Percentiles rank a stretch among this genome's conserved stretches.
These are phyloP conservation scores for Drosophila melanogaster DNA, from an alignment of 1,140 invertebrate genomes.

Conservation along the genomic window Release_6_plus_ISO1_MT NT_033779.5:5861501-5862000, in stretches of 20 bases:
- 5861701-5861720: constrained; percentile 17
- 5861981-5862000: constrained; percentile 24
- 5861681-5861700: constrained; percentile 7
- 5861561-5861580: constrained; percentile 92
- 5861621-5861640: constrained; percentile 10
- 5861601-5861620: constrained; percentile 89
- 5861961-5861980: constrained; percentile 3
- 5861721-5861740: constrained; percentile 53
- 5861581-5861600: constrained; percentile 94
- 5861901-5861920: too few species aligned
- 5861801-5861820: too few species aligned
- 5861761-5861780: background rate
- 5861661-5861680: background rate
- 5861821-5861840: too few species aligned
- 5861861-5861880: too few species aligned
- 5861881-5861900: too few species aligned
- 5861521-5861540: constrained; percentile 87
- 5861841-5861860: too few species aligned
- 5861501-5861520: constrained; percentile 85
- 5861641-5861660: background rate
- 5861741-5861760: constrained; percentile 46
- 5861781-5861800: background rate
- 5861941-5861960: background rate
- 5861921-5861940: too few species aligned
- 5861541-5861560: constrained; percentile 91